Base-by-base conservation (phyloP, 2,113 vertebrate species). In the Herpetotheres cachinnans region DNA sequence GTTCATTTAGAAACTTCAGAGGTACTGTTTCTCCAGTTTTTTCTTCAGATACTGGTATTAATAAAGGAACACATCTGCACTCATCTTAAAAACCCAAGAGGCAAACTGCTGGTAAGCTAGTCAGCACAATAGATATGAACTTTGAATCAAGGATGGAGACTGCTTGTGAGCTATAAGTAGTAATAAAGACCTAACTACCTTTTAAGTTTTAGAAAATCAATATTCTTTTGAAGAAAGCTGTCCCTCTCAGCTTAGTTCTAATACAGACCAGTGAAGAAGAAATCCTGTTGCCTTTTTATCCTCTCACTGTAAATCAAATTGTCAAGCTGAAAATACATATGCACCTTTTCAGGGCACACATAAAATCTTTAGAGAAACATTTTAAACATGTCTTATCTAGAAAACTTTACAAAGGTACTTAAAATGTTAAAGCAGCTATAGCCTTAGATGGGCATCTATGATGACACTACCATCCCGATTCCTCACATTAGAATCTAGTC, bases 321-420 rank as follows among this genome's bases (percentile, higher is more conserved):
- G 16, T 55, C 36, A 49, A n/a, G 8, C 4, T 47, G 21, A 82
- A 92, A 82, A 44, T 52, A 50, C 9, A 44, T 6, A 6, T 34
- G 10, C 4, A 52, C 2, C 2, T 59, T 82, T 72, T 76, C 2
- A 2, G 29, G 21, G 16, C 9, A 55, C 10, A 65, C 1, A 2
- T 34, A 79, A 93, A 88, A 59, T 34, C 42, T 66, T 93, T 40
- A 67, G 6, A 71, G 26, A 3, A 67, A 55, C 2, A 58, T 71
- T 81, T 91, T 77, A 80, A 63, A 21, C 2, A 20, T 16, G 6
- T 16, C 9, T 54, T 78, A 36, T 13, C 16, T 22, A 66, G 12
- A 86, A 86, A 66, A 46, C 1, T 49, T 76, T 80, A 24, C 10
- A 44, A 82, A 84, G 2, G 15, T 50, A 71, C 4, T 20, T 59